Evolutionary conservation across 2,888 invertebrate species (phyloP).

Genomic region (Pseudanteris insignis): DNA sequence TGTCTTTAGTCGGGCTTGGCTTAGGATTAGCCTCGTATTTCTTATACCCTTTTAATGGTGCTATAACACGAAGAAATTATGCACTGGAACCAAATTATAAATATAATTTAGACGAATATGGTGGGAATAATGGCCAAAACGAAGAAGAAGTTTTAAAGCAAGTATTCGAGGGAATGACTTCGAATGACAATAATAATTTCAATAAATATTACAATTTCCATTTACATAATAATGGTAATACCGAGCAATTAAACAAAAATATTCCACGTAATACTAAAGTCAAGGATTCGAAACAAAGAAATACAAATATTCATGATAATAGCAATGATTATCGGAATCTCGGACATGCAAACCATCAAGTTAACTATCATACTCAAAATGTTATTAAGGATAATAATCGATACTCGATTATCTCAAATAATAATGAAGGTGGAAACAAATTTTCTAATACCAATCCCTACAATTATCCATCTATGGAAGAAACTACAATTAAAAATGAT

Average conservation of each 20-base stretch:
- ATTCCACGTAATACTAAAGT: constrained; percentile 49
- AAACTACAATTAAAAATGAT: constrained; percentile 31
- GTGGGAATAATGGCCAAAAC: constrained; percentile 74
- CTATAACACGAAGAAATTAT: constrained; percentile 73
- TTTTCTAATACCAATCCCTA: constrained; percentile 41
- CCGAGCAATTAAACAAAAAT: constrained; percentile 64
- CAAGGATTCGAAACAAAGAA: constrained; percentile 48
- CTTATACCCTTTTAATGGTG: constrained; percentile 77
- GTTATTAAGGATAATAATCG: constrained; percentile 74
- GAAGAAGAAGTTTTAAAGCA: constrained; percentile 83
- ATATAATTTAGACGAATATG: constrained; percentile 76
- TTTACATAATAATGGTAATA: constrained; percentile 57
- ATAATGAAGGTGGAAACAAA: too few relatives aligned
- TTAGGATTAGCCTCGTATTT: constrained; percentile 81
- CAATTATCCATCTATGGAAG: constrained; percentile 24
- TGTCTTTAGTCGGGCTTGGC: constrained; percentile 76
- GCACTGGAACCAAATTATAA: constrained; percentile 70
- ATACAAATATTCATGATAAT: constrained; percentile 55
- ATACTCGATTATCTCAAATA: too few relatives aligned
- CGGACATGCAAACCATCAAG: constrained; percentile 30
- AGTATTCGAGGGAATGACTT: constrained; percentile 76
- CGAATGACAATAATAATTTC: constrained; percentile 48
- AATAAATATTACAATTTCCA: constrained; percentile 57
- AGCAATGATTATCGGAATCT: constrained; percentile 59
- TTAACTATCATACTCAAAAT: constrained; percentile 60